phyloP scores from a whole-genome alignment of 2,113 vertebrate species.

The Amazona vittata region DNA sequence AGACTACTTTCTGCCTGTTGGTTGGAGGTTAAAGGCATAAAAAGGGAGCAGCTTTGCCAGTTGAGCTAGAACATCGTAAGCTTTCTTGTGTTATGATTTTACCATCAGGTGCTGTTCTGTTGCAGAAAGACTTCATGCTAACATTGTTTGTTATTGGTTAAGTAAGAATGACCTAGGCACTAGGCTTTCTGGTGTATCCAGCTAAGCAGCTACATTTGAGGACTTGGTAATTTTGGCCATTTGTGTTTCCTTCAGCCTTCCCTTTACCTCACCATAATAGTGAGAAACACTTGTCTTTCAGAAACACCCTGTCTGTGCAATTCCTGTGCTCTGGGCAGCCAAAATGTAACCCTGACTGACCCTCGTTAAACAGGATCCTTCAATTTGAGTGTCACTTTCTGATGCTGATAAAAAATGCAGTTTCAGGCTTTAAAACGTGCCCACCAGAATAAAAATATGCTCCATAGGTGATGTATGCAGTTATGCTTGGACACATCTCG shows the following conservation, averaged over 20 bases:
- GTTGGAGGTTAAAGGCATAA: background rate
- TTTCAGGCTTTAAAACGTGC: background rate
- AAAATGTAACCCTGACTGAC: background rate
- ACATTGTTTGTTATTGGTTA: background rate
- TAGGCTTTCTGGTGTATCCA: background rate
- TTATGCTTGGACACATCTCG: background rate
- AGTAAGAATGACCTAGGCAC: background rate
- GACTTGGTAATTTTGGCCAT: background rate
- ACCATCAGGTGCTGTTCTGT: background rate
- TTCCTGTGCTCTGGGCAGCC: background rate
- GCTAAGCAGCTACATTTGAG: background rate
- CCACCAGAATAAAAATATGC: background rate
- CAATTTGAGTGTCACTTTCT: background rate
- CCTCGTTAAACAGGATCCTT: background rate
- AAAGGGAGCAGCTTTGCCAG: background rate
- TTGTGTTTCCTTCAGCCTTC: background rate
- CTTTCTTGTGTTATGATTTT: background rate
- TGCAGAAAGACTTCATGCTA: background rate
- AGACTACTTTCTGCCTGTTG: background rate
- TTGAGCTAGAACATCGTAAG: background rate
- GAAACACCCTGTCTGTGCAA: background rate
- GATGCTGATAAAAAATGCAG: background rate
- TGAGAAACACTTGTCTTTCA: background rate
- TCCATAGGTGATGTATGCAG: background rate
- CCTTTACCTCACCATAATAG: background rate